Base-by-base conservation (phyloP, 2,797 vertebrate genomes). In the Sebastes umbrosus region DNA sequence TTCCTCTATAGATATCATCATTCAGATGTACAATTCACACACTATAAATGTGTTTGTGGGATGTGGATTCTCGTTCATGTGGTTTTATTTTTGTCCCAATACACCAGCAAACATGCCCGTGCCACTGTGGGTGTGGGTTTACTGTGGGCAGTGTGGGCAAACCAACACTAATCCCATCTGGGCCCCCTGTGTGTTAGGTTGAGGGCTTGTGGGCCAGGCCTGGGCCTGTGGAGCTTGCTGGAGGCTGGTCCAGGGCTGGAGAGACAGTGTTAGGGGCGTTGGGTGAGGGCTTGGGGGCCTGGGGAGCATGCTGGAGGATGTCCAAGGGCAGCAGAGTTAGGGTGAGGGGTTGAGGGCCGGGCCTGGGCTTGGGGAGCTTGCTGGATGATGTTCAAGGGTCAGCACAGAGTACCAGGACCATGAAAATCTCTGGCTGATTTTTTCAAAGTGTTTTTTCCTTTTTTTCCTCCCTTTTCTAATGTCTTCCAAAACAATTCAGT, bases 1-100 rank as follows among this genome's bases (percentile, higher is more conserved):
- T 85, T 92, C 86, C 87, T 87, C 50, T 62, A 4, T 10, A 52
- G 63, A 75, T 36, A 46, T 75, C 24, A 71, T 72, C 14, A 52
- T 70, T 85, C 7, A 52, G 63, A 70, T 69, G 6, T 67, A 3
- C 32, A 16, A 14, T 66, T 82, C 24, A 58, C 31, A 70, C 22
- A 59, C 36, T 54, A 1, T 50, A 2, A 16, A 25, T 24, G 43
- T 8, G 13, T 58, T 39, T 50, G 36, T 68, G 34, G 39, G 8
- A 31, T 20, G 13, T 7, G 2, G 4, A 18, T 13, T 18, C 2
- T 27, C 57, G 22, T 25, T 69, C 6, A 29, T 67, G 32, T 70
- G 46, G 34, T 84, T 86, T 59, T 7, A 34, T 36, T 22, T 31
- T 11, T 62, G 1, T 7, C n/a, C 64, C 14, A 36, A 5, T 9